phyloP scores from a whole-genome alignment of 2,797 vertebrate species.

The Monodelphis domestica region DNA sequence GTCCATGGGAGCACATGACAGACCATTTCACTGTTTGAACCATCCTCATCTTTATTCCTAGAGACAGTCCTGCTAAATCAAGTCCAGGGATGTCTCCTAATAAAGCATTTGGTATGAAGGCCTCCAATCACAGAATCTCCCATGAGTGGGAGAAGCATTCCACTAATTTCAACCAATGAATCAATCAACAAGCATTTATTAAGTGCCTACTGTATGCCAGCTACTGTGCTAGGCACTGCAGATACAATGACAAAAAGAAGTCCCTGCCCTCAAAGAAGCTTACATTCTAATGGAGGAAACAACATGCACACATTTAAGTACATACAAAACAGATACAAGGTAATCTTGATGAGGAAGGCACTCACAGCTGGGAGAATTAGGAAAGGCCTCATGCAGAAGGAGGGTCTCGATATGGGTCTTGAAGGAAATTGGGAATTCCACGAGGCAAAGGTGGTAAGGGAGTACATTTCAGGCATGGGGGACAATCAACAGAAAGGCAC shows the following conservation, averaged over 20 bases:
- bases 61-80: not conserved
- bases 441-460: not conserved
- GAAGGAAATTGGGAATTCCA: not conserved
- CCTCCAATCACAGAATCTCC: not conserved
- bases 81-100: not conserved
- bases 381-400: not conserved
- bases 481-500: not conserved
- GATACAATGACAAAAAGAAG: not conserved
- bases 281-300: not conserved
- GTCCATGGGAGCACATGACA: not conserved
- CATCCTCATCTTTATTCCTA: not conserved
- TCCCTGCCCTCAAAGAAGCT: not conserved
- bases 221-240: not conserved
- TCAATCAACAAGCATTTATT: conserved; percentile 1
- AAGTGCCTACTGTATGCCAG: not conserved
- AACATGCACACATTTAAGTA: not conserved
- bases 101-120: not conserved
- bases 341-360: not conserved
- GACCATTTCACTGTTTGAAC: not conserved
- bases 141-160: not conserved
- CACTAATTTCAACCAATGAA: not conserved
- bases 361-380: not conserved
- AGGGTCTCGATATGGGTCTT: not conserved
- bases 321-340: not conserved
- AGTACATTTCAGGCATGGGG: not conserved